Conservation (phyloP, 2,797 vertebrate species). For the Acanthopagrus latus region DNA sequence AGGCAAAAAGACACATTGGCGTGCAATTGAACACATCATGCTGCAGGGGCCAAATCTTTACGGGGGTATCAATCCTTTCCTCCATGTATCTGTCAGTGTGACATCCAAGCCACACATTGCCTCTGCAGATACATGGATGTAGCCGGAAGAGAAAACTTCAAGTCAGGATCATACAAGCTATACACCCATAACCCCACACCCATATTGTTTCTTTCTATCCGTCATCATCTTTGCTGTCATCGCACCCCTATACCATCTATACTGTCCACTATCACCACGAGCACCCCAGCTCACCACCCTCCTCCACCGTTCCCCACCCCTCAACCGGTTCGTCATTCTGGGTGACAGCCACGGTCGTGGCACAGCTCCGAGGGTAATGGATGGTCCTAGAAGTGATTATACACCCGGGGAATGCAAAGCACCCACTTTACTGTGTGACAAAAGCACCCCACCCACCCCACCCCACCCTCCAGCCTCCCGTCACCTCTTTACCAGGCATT, state of each 20-base stretch:
- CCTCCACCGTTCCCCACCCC: neutral
- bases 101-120: constrained; percentile 3
- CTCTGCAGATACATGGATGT: constrained; percentile 6
- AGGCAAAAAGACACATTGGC: constrained; percentile 32
- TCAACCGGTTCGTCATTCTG: constrained; percentile 59
- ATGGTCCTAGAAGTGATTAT: constrained; percentile 75
- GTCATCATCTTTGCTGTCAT: constrained; percentile 15
- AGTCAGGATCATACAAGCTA: neutral
- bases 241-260: neutral
- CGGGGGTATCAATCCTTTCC: constrained; percentile 56
- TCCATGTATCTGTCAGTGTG: constrained; percentile 38
- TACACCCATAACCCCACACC: neutral
- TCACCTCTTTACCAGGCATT: constrained; percentile 63
- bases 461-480: constrained; percentile 20
- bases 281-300: neutral
- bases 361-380: constrained; percentile 63
- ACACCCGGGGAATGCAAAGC: constrained; percentile 77
- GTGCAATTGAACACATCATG: constrained; percentile 45
- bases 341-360: constrained; percentile 64
- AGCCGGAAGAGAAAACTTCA: constrained; percentile 32
- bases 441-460: constrained; percentile 31
- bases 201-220: constrained; percentile 18
- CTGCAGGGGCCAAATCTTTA: constrained; percentile 58
- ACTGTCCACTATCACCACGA: neutral
- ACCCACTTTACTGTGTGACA: constrained; percentile 74